phyloP scores from a whole-genome alignment of 2,113 vertebrate genomes.

The Hassar affinis region DNA sequence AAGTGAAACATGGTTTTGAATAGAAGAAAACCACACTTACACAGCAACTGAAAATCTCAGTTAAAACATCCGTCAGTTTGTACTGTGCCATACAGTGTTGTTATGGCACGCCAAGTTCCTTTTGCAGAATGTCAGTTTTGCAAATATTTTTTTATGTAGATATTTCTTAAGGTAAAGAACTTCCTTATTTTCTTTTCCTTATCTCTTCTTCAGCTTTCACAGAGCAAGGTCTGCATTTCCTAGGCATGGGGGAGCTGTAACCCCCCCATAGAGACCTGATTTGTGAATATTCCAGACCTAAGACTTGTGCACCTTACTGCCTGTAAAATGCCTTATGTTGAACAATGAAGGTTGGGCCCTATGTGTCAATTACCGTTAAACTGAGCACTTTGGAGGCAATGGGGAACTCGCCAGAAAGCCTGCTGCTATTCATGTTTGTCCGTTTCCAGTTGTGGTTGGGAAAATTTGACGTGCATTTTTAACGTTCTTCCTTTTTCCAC shows the following conservation, averaged over 20 bases:
- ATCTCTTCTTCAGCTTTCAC: conserved; percentile 52
- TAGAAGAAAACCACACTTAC: not conserved
- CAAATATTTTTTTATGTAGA: conserved; percentile 16
- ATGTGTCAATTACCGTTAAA: conserved; percentile 77
- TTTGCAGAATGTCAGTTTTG: conserved; percentile 29
- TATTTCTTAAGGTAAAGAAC: conserved; percentile 25
- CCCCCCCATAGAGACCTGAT: conserved; percentile 44
- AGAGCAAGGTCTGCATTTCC: conserved; percentile 39
- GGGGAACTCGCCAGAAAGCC: conserved; percentile 75
- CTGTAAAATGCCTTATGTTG: conserved; percentile 79
- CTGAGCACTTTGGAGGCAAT: conserved; percentile 96
- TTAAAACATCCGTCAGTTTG: not conserved
- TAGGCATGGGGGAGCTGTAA: conserved; percentile 26
- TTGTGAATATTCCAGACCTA: conserved; percentile 65
- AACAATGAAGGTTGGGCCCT: conserved; percentile 77
- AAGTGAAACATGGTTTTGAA: conserved; percentile 34
- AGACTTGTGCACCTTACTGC: conserved; percentile 72
- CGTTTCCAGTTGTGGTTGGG: conserved; percentile 60
- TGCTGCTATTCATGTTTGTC: conserved; percentile 89
- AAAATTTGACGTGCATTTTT: conserved; percentile 48
- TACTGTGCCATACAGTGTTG: conserved; percentile 8
- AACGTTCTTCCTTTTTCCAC: conserved; percentile 43
- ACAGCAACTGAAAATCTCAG: not conserved
- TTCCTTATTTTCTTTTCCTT: conserved; percentile 44
- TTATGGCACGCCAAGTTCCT: conserved; percentile 16